Percentiles rank a stretch among this genome's conserved stretches.
phyloP scores from a whole-genome alignment of 1,140 invertebrate species.

The Ceratosolen solmsi region DNA sequence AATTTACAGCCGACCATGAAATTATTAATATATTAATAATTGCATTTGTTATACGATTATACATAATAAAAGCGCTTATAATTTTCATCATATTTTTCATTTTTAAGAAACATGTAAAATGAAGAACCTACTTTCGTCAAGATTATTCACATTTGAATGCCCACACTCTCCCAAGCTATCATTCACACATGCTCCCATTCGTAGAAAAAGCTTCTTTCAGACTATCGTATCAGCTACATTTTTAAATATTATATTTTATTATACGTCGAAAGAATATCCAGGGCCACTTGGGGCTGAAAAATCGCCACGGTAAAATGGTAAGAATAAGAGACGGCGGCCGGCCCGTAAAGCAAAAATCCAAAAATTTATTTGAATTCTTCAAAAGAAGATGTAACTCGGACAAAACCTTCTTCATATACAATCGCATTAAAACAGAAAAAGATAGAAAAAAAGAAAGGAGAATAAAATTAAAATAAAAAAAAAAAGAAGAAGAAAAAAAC shows the following conservation, averaged over 20 bases:
- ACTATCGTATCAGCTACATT: not conserved
- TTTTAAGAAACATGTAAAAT: not conserved
- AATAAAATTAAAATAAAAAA: slow-evolving; percentile 2
- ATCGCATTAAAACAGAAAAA: not conserved
- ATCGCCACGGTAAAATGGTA: not conserved
- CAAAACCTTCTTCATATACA: not conserved
- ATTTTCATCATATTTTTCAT: not conserved
- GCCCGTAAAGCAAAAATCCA: not conserved
- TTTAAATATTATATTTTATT: not conserved
- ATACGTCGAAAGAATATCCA: not conserved
- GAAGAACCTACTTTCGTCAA: not conserved
- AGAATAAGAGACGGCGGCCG: not conserved
- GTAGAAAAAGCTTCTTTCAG: slow-evolving; percentile 17
- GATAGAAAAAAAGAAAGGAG: not conserved
- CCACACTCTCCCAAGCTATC: not conserved
- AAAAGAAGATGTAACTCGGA: not conserved
- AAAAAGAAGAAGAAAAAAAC: no score
- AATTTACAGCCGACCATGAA: no score
- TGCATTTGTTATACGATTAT: no score
- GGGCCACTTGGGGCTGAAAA: slow-evolving; percentile 17
- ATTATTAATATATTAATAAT: no score
- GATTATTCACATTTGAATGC: not conserved
- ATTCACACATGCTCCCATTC: not conserved
- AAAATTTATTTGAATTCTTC: slow-evolving; percentile 33
- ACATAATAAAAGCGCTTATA: not conserved